phyloP scores from a whole-genome alignment of 1,140 invertebrate species.

The Popillia japonica region DNA sequence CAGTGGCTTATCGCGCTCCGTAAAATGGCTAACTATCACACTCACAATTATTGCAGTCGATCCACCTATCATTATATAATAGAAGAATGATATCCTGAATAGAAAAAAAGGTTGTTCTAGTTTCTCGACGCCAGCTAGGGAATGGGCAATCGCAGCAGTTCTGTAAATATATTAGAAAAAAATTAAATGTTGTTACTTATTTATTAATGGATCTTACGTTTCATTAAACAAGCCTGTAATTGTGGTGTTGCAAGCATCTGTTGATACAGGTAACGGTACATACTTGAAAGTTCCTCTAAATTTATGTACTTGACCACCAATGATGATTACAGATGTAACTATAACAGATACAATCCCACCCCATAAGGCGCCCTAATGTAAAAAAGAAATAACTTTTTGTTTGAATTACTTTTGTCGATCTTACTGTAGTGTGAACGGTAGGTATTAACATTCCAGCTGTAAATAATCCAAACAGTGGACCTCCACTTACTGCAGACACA shows the following conservation, averaged over 20 bases:
- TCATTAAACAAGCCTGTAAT: neutral
- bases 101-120: conserved; percentile 32
- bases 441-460: conserved; percentile 75
- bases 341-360: conserved; percentile 20
- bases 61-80: conserved; percentile 29
- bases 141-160: neutral
- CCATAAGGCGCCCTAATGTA: conserved; percentile 60
- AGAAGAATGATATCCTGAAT: conserved; percentile 39
- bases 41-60: conserved; percentile 9
- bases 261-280: conserved; percentile 11
- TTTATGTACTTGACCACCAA: conserved; percentile 28
- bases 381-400: neutral
- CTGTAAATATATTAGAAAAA: neutral
- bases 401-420: neutral
- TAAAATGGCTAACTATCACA: conserved; percentile 37
- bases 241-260: conserved; percentile 18
- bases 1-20: conserved; percentile 18
- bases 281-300: conserved; percentile 12
- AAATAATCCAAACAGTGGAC: conserved; percentile 72
- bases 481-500: conserved; percentile 70
- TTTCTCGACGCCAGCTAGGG: neutral
- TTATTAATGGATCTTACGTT: neutral
- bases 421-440: conserved; percentile 63
- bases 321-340: neutral
- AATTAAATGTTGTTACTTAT: neutral